Evolutionary conservation across 2,797 vertebrate species (phyloP).

Genomic region (Odontamblyopus lacepedii): DNA sequence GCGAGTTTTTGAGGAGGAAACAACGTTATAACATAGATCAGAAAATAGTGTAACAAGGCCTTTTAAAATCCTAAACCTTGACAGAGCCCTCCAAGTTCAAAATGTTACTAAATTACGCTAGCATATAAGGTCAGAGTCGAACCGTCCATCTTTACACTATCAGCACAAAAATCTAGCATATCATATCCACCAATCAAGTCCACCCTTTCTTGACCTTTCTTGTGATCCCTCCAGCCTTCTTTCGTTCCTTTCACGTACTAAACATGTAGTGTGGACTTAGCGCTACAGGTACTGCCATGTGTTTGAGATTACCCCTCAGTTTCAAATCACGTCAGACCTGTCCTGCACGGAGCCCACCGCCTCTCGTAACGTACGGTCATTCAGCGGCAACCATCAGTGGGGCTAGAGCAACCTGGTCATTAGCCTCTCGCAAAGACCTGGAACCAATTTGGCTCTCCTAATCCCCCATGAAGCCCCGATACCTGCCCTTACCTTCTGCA

Average conservation of each 20-base stretch:
- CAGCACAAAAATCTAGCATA: slow-evolving; percentile 1
- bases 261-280: slow-evolving; percentile 49
- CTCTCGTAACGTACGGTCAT: slow-evolving; percentile 53
- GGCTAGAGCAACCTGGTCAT: slow-evolving; percentile 80
- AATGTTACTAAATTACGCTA: not conserved
- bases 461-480: slow-evolving; percentile 90
- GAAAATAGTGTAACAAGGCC: no score
- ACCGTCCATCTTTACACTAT: slow-evolving; percentile 1
- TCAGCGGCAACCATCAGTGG: slow-evolving; percentile 59
- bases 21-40: no score
- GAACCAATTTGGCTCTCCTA: slow-evolving; percentile 94
- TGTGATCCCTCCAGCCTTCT: slow-evolving; percentile 3
- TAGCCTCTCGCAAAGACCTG: slow-evolving; percentile 87
- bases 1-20: no score
- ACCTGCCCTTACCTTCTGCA: slow-evolving; percentile 88
- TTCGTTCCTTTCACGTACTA: slow-evolving; percentile 54
- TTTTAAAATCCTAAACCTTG: not conserved
- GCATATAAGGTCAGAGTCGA: not conserved
- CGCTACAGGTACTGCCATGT: slow-evolving; percentile 89
- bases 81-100: not conserved
- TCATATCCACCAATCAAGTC: slow-evolving; percentile 8
- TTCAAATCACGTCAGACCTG: slow-evolving; percentile 73
- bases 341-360: slow-evolving; percentile 68
- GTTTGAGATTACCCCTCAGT: slow-evolving; percentile 89
- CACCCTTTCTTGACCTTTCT: slow-evolving; percentile 14